These are phyloP conservation scores for Chloroceryle aenea DNA, from an alignment of 2,113 vertebrate genomes.

Conservation along the genomic window DNA sequence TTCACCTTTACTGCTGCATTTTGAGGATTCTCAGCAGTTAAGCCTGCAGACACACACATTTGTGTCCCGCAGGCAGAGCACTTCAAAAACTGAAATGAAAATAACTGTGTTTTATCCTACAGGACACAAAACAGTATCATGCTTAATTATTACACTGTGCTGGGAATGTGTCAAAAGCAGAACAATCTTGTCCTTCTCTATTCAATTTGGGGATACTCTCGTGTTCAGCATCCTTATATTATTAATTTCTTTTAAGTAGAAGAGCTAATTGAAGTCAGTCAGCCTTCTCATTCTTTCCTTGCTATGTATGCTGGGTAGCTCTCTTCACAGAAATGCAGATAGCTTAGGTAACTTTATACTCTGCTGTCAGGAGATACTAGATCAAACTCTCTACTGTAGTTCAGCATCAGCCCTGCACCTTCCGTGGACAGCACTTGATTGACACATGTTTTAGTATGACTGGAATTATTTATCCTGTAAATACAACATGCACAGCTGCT, in stretches of 20 bases:
- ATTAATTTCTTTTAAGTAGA: not conserved
- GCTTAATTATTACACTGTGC: not conserved
- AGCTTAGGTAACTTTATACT: constrained; percentile 20
- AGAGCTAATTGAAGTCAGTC: not conserved
- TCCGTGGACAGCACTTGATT: not conserved
- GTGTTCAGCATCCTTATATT: not conserved
- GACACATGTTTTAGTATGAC: not conserved
- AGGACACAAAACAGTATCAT: not conserved
- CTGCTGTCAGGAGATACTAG: constrained; percentile 22
- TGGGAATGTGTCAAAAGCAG: not conserved
- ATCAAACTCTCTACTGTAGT: not conserved
- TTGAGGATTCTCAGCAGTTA: not conserved
- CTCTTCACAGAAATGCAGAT: not conserved
- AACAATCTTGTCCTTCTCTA: not conserved
- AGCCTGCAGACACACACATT: not conserved
- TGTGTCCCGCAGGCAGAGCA: not conserved
- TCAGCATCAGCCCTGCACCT: not conserved
- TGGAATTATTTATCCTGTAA: not conserved
- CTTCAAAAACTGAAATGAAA: not conserved
- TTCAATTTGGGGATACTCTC: not conserved
- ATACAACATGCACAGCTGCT: not conserved
- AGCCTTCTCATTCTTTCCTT: not conserved
- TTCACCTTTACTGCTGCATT: not conserved
- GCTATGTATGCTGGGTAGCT: not conserved
- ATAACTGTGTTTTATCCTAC: not conserved